Percentiles rank a stretch among this genome's conserved stretches.
Conservation (phyloP, 2,888 invertebrate genomes). For the Hirudinaria manillensis region DNA sequence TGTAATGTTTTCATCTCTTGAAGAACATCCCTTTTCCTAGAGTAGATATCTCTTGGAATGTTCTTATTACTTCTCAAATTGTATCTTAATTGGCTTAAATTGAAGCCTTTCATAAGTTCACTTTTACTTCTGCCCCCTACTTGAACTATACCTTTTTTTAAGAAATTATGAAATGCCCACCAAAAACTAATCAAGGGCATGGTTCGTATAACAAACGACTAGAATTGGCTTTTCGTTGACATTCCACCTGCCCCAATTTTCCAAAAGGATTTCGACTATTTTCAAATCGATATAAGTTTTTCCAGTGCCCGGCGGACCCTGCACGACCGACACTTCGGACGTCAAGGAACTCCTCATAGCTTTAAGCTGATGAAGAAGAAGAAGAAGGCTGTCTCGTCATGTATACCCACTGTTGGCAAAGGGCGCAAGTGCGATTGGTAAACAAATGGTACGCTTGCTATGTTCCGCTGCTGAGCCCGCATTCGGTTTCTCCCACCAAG, state of each 20-base stretch:
- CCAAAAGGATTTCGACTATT: slow-evolving; percentile 63
- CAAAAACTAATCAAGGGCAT: slow-evolving; percentile 53
- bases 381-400: too few relatives aligned
- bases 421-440: too few relatives aligned
- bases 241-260: slow-evolving; percentile 57
- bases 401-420: too few relatives aligned
- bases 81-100: slow-evolving; percentile 27
- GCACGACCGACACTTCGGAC: slow-evolving; percentile 49
- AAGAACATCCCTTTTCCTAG: slow-evolving; percentile 6
- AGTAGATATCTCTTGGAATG: slow-evolving; percentile 26
- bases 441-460: too few relatives aligned
- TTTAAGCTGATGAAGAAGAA: too few relatives aligned
- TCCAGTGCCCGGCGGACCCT: slow-evolving; percentile 77
- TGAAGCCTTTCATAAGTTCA: slow-evolving; percentile 42
- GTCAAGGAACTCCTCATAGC: slow-evolving; percentile 48
- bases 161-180: slow-evolving; percentile 48
- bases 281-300: slow-evolving; percentile 75
- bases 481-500: too few relatives aligned
- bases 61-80: slow-evolving; percentile 16
- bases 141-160: slow-evolving; percentile 44
- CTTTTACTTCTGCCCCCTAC: slow-evolving; percentile 47
- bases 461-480: too few relatives aligned
- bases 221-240: slow-evolving; percentile 45
- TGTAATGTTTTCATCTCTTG: slow-evolving; percentile 32
- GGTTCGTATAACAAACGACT: slow-evolving; percentile 53